Base-by-base conservation (phyloP, 2,797 vertebrate species). In the Macroramphosus scolopax region DNA sequence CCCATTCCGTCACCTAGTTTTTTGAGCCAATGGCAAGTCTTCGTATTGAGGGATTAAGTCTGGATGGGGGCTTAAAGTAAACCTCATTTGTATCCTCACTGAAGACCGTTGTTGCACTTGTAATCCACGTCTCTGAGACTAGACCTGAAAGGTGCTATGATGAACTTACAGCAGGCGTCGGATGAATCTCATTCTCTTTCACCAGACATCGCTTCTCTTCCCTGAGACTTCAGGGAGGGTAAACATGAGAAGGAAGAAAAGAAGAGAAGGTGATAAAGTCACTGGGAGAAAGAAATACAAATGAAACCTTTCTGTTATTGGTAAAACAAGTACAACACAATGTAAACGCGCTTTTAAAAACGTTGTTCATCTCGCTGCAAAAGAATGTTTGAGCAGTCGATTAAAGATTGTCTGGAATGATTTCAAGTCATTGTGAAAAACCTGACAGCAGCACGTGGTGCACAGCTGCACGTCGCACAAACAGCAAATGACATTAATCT, bases 131-230 rank as follows among this genome's bases (percentile, higher is more conserved):
- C 14, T 60, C 38, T 45, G 38, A 66, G 55, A 54, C 35, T 8
- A 45, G 48, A 51, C 35, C 38, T 40, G 59, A 34, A 67, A 39
- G 63, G 50, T 62, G 72, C 51, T 48, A 30, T 26, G 47, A 36
- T 63, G 47, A 81, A 92, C 92, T 93, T 87, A 96, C 95, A 32
- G 72, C 79, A 75, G 83, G 78, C 77, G 91, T 90, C 9, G 83
- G 74, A 59, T 91, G 87, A 74, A 70, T 86, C 75, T 89, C 81
- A 25, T 75, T 90, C 73, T 95, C 92, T 42, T 83, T 88, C 72
- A 91, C 68, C 72, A 96, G 75, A 72, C 87, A 80, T 4, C 3
- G 75, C 86, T 92, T 95, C 83, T 96, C 93, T 76, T 96, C 93
- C 56, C 38, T 34, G 73, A 98, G 89, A 67, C 95, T 98, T 81